Evolutionary conservation across 2,797 vertebrate genomes (phyloP).

Genomic region (Microhierax caerulescens): DNA sequence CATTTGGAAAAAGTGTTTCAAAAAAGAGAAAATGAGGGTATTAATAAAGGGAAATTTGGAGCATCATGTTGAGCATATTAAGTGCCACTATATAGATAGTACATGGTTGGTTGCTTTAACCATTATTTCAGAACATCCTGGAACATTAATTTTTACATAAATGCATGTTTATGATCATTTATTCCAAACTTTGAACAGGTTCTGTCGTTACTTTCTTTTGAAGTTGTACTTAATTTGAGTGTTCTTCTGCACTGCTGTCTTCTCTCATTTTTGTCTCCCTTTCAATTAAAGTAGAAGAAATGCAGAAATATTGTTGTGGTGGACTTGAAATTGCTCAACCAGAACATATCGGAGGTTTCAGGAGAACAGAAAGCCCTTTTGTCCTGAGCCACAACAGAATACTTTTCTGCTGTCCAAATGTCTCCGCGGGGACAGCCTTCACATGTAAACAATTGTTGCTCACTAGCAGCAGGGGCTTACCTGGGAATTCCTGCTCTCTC

Average conservation of each 20-base stretch:
- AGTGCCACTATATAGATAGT: not conserved
- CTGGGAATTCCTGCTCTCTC: not conserved
- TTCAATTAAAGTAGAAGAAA: constrained; percentile 2
- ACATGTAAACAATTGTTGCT: not conserved
- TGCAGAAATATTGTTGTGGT: not conserved
- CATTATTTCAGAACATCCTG: not conserved
- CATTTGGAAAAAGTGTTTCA: not conserved
- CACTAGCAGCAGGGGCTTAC: not conserved
- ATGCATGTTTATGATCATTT: not conserved
- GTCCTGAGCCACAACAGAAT: not conserved
- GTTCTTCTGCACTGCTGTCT: not conserved
- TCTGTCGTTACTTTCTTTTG: not conserved
- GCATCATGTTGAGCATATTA: not conserved
- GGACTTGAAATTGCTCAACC: not conserved
- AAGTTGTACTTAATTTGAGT: not conserved
- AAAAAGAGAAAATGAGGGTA: not conserved
- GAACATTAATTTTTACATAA: not conserved
- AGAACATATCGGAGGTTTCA: not conserved
- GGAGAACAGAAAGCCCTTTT: constrained; percentile 7
- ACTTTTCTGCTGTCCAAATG: not conserved
- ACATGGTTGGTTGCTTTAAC: not conserved
- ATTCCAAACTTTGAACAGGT: not conserved
- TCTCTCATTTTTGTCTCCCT: not conserved
- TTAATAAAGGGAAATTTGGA: not conserved
- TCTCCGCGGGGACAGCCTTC: not conserved